Evolutionary conservation across 2,888 invertebrate species (phyloP).

Genomic region (Gibbula magus): DNA sequence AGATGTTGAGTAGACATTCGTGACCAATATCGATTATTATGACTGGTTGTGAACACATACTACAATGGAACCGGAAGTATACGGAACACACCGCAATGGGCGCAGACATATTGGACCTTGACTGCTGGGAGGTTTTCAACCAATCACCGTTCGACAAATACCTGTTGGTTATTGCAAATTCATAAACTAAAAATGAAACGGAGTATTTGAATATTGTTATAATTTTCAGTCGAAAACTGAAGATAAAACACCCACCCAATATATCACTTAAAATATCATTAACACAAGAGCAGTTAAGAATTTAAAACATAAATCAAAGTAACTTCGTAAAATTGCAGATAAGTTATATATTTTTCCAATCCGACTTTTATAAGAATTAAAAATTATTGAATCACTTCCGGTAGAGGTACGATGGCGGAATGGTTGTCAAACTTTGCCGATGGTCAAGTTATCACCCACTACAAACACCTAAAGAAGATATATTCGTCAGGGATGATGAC

Average conservation of each 20-base stretch:
- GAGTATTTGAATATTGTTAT: background rate
- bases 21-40: too few relatives aligned
- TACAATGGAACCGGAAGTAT: too few relatives aligned
- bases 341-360: background rate
- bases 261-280: background rate
- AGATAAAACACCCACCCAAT: background rate
- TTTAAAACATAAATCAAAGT: background rate
- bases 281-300: background rate
- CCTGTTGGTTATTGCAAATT: too few relatives aligned
- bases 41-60: too few relatives aligned
- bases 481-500: conserved; percentile 25
- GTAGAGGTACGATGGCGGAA: conserved; percentile 33
- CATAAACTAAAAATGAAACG: background rate
- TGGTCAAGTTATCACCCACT: conserved; percentile 5
- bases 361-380: background rate
- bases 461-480: conserved; percentile 1
- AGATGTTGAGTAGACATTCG: too few relatives aligned
- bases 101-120: background rate
- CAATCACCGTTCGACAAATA: conserved; percentile 22
- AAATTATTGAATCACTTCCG: conserved; percentile 23
- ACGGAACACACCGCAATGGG: background rate
- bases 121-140: background rate
- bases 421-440: conserved; percentile 30
- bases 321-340: background rate
- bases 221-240: too few relatives aligned